phyloP scores from a whole-genome alignment of 1,140 invertebrate genomes.

The Leptopilina clavipes region DNA sequence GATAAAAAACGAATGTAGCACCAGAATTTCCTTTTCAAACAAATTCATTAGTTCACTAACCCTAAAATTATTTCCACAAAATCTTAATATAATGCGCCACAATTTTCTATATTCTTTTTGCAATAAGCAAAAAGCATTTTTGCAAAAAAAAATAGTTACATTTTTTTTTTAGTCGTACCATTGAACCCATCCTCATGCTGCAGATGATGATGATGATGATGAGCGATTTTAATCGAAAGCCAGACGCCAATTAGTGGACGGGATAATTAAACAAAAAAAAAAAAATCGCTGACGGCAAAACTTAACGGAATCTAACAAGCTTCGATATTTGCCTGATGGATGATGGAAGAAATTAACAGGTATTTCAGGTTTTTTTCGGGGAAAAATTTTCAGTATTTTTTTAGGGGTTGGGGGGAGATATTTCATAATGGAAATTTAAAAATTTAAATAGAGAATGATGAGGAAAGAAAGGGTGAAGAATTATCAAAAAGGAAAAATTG shows the following conservation, averaged over 20 bases:
- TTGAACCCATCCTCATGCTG: background rate
- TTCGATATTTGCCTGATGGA: background rate
- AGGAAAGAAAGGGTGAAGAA: too few relatives aligned
- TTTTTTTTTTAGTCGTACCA: too few relatives aligned
- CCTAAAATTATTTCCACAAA: background rate
- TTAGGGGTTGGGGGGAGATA: too few relatives aligned
- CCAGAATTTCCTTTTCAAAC: conserved; percentile 73
- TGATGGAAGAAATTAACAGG: conserved; percentile 15
- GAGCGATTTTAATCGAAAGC: conserved; percentile 6
- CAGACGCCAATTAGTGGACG: background rate
- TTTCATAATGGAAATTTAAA: too few relatives aligned
- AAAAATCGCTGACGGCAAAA: conserved; percentile 20
- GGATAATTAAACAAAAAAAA: conserved; percentile 25
- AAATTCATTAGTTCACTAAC: conserved; percentile 47
- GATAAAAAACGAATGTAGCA: conserved; percentile 72
- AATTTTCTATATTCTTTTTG: too few relatives aligned
- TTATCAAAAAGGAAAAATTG: too few relatives aligned
- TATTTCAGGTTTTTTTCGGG: background rate
- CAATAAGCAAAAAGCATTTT: too few relatives aligned
- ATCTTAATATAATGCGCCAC: background rate
- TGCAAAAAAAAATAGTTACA: too few relatives aligned
- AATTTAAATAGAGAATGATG: too few relatives aligned
- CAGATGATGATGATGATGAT: too few relatives aligned
- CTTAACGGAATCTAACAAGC: conserved; percentile 12
- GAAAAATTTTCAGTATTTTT: too few relatives aligned